Percentiles rank a stretch among this genome's conserved stretches.
These are phyloP conservation scores for Acanthosoma haemorrhoidale DNA, from an alignment of 2,888 invertebrate species.

Conservation along the genomic window DNA sequence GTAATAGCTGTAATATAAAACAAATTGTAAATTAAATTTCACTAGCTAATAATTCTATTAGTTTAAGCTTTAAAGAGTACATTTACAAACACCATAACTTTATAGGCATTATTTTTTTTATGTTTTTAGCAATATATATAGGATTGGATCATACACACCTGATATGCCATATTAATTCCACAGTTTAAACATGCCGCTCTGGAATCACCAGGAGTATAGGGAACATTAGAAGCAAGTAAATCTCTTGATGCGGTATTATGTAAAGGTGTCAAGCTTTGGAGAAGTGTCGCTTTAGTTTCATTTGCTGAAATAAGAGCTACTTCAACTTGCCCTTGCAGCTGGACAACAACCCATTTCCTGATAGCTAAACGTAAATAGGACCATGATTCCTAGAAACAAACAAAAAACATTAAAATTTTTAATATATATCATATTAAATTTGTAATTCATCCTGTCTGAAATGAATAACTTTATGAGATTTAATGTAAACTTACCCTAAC, in stretches of 20 bases:
- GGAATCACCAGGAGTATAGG: conserved; percentile 52
- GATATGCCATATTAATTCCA: conserved; percentile 46
- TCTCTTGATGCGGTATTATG: conserved; percentile 46
- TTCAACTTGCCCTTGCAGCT: conserved; percentile 52
- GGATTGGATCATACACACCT: conserved; percentile 41
- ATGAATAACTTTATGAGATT: not conserved
- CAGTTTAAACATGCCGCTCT: conserved; percentile 51
- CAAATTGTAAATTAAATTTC: conserved; percentile 40
- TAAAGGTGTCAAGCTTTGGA: conserved; percentile 44
- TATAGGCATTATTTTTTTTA: no score
- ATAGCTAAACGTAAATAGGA: conserved; percentile 55
- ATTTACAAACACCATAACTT: no score
- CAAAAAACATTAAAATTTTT: not conserved
- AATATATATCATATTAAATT: not conserved
- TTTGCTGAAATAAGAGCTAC: conserved; percentile 51
- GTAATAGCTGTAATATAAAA: conserved; percentile 47
- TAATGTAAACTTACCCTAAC: conserved; percentile 45
- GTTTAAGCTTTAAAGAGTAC: no score
- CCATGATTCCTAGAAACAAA: conserved; percentile 51
- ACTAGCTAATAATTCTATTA: no score
- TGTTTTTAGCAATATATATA: no score
- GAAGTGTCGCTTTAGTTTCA: conserved; percentile 45
- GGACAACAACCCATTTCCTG: conserved; percentile 55
- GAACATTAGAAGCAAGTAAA: conserved; percentile 49
- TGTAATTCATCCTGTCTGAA: not conserved